Percentiles rank a stretch among this genome's conserved stretches.
Evolutionary conservation across 2,113 vertebrate species (phyloP).

Genomic region (Lycaon pictus): DNA sequence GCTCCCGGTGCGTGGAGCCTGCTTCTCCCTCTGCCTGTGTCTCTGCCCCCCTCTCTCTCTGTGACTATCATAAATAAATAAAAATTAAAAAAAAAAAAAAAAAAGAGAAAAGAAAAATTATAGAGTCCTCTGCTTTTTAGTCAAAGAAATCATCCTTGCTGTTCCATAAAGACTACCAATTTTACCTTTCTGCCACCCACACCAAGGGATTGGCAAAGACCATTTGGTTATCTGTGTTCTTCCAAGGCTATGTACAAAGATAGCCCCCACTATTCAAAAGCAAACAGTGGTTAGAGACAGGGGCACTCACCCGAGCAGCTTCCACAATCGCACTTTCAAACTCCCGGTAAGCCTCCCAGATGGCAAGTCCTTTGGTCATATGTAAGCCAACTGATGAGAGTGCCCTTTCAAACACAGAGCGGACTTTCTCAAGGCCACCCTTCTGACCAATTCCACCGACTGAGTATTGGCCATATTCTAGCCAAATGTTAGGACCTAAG

Average conservation of each 20-base stretch:
- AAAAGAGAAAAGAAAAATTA: no score
- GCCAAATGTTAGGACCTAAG: conserved; percentile 97
- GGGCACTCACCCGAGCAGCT: conserved; percentile 92
- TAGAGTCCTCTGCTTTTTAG: background rate
- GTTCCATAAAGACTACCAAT: background rate
- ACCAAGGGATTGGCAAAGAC: background rate
- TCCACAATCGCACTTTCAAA: conserved; percentile 97
- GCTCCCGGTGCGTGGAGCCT: no score
- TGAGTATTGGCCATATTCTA: conserved; percentile 98
- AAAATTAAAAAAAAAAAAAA: no score
- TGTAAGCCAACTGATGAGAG: conserved; percentile 96
- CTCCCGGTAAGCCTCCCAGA: conserved; percentile 98
- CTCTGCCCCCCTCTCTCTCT: no score
- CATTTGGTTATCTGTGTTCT: no score
- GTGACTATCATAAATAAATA: no score
- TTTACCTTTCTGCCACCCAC: background rate
- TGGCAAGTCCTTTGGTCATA: conserved; percentile 93
- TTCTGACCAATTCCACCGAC: conserved; percentile 96
- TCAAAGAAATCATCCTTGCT: background rate
- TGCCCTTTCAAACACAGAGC: conserved; percentile 94
- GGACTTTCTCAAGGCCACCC: conserved; percentile 94
- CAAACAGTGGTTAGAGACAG: background rate
- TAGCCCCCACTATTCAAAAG: rapidly evolving
- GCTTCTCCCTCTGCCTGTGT: no score
- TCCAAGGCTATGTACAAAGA: background rate